Base-by-base conservation (phyloP, 1,140 invertebrate species). In the Pteromalus puparum region DNA sequence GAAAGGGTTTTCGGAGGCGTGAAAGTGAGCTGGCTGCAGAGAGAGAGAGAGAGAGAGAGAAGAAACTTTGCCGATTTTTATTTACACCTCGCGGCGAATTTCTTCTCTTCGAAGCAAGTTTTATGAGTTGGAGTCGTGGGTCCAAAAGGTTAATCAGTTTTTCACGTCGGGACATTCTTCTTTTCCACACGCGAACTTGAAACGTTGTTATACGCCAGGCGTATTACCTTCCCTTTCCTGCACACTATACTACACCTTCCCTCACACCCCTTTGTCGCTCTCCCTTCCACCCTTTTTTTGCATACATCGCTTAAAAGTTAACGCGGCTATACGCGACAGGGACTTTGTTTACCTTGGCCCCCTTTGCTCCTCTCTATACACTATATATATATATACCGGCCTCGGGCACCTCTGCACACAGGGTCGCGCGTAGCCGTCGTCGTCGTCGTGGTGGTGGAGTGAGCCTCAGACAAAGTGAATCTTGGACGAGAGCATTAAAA, bases 131-230 rank as follows among this genome's bases (percentile, higher is more conserved):
- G 1, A 53, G 34, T 34, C 38, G 21, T 28, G 42, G 81, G 86
- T 88, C 85, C 70, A 88, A 87, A 86, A 88, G 83, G 84, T 89
- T 88, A 87, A 89, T 90, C 88, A 89, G 84, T 90, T 89, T 88
- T 61, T 65, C 81, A 53, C 77, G 18, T 21, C 0, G 53, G n/a
- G 53, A 61, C 21, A n/a, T n/a, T 87, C 80, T 85, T 87, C 81
- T 83, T 42, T 77, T 84, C 86, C 80, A 38, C 76, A 84, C 72
- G 4, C 77, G 82, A 21, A 89, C 79, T 88, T 86, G 86, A 61
- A 86, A 84, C 85, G 81, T 87, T 86, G 86, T 86, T 87, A 83
- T 85, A 84, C 65, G 1, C 15, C 18, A 9, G 38, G 38, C 38
- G 4, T 53, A 12, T 10, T 48, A 48, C 24, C 4, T n/a, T 75